Conservation (phyloP, 2,797 vertebrate species). For the Gastrophryne carolinensis region DNA sequence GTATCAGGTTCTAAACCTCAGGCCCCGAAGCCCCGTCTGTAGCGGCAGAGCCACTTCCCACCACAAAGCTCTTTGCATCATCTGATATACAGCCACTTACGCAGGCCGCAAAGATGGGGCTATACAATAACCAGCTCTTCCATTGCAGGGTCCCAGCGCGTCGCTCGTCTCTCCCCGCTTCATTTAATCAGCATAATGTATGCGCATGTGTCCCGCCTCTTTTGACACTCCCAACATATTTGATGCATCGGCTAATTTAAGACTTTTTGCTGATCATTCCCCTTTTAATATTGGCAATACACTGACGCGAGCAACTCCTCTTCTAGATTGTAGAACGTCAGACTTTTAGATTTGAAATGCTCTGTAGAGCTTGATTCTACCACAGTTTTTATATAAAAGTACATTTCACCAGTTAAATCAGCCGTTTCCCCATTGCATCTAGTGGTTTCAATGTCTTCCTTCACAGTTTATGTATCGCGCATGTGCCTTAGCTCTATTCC, state of each 20-base stretch:
- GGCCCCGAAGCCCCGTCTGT: too few relatives aligned
- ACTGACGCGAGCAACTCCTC: neutral
- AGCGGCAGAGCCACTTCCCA: too few relatives aligned
- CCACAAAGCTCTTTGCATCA: too few relatives aligned
- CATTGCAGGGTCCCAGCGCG: neutral
- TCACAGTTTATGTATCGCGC: too few relatives aligned
- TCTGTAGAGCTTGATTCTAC: too few relatives aligned
- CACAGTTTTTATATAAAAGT: too few relatives aligned
- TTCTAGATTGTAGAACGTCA: neutral
- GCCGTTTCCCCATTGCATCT: too few relatives aligned
- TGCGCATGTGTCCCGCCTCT: neutral
- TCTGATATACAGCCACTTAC: neutral
- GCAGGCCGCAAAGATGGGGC: neutral
- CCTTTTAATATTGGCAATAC: neutral
- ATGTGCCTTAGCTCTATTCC: too few relatives aligned
- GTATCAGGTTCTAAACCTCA: too few relatives aligned
- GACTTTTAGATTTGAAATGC: neutral
- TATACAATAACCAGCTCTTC: neutral
- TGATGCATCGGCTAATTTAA: slow-evolving; percentile 25
- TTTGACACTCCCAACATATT: slow-evolving; percentile 25
- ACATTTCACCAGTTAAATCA: too few relatives aligned
- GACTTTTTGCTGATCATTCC: slow-evolving; percentile 3
- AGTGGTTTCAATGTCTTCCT: too few relatives aligned
- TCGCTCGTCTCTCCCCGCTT: neutral
- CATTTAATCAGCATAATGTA: slow-evolving; percentile 28